A percentile compares a stretch with the other conserved stretches of the same genome.
Conservation (phyloP, 2,888 invertebrate genomes). For the Tinea pellionella region DNA sequence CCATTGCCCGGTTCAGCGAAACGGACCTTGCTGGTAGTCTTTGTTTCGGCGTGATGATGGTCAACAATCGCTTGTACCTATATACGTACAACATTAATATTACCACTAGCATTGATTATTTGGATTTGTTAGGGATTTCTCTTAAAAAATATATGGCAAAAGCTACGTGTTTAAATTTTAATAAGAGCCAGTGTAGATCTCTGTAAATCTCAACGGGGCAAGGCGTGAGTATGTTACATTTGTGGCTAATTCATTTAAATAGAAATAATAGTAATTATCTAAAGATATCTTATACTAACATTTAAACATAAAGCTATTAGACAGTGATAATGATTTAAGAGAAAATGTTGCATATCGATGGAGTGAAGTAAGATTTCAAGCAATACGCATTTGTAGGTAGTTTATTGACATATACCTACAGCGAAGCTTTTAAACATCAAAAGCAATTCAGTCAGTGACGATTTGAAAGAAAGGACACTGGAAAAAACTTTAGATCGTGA, state of each 20-base stretch:
- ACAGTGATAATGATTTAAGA: not conserved
- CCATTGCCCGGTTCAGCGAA: conserved; percentile 80
- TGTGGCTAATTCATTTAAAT: not conserved
- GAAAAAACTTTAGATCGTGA: not conserved
- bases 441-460: not conserved
- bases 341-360: not conserved
- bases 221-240: no score
- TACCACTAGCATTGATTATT: not conserved
- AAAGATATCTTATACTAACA: not conserved
- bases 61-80: conserved; percentile 95
- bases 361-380: not conserved
- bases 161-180: no score
- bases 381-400: not conserved
- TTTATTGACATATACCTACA: not conserved
- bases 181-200: no score
- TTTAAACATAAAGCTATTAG: not conserved
- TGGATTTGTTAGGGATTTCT: not conserved
- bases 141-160: no score
- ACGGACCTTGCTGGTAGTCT: conserved; percentile 85
- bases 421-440: not conserved
- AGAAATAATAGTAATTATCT: not conserved
- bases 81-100: not conserved
- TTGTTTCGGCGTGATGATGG: conserved; percentile 85
- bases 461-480: not conserved
- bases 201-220: no score